phyloP scores from a whole-genome alignment of 2,113 vertebrate species.

The Aplodontia rufa region DNA sequence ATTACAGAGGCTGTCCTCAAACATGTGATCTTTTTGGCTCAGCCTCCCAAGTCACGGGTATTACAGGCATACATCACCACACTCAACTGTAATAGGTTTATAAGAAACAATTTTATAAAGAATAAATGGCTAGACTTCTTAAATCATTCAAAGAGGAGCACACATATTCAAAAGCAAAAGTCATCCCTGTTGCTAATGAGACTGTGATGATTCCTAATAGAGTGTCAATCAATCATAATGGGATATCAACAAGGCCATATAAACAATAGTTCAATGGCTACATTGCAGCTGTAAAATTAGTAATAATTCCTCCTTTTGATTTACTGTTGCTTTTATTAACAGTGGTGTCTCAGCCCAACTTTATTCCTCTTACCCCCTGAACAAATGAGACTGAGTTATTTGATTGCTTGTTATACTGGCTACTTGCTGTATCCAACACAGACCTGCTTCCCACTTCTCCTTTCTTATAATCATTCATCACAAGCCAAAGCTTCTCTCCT shows the following conservation, averaged over 20 bases:
- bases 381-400: background rate
- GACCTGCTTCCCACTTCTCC: background rate
- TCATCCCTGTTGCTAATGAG: background rate
- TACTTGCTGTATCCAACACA: background rate
- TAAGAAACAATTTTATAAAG: background rate
- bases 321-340: background rate
- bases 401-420: background rate
- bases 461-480: background rate
- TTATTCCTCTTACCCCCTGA: background rate
- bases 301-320: background rate
- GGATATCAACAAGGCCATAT: background rate
- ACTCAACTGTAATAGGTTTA: background rate
- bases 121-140: background rate
- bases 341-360: background rate
- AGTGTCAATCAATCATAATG: background rate
- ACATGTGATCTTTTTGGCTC: too few relatives aligned
- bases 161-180: constrained; percentile 16
- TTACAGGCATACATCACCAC: too few relatives aligned
- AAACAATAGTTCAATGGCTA: background rate
- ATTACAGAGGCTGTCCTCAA: too few relatives aligned
- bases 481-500: background rate
- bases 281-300: background rate
- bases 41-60: too few relatives aligned
- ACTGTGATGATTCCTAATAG: background rate
- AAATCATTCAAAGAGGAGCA: background rate